phyloP scores from a whole-genome alignment of 2,888 invertebrate species.

The Cerastoderma edule region DNA sequence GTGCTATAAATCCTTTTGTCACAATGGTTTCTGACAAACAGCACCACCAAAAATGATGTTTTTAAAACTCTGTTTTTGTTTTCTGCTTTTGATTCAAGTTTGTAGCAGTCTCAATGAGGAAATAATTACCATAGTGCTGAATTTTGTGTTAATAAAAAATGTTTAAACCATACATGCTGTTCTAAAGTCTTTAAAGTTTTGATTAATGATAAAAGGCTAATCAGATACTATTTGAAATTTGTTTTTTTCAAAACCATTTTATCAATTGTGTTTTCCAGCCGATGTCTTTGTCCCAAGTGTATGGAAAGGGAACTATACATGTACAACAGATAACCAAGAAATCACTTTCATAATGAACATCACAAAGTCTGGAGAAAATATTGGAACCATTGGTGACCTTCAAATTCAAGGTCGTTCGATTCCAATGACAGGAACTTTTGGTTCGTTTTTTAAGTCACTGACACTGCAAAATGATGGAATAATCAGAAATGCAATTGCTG shows the following conservation, averaged over 20 bases:
- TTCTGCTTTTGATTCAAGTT: no score
- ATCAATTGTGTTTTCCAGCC: conserved; percentile 39
- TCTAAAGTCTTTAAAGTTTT: no score
- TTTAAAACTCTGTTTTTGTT: no score
- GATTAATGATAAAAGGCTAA: no score
- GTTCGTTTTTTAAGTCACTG: conserved; percentile 27
- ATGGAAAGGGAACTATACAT: conserved; percentile 54
- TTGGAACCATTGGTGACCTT: conserved; percentile 38
- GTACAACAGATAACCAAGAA: conserved; percentile 25
- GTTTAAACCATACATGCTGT: no score
- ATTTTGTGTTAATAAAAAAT: no score
- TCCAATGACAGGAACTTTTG: conserved; percentile 46
- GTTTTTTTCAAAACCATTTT: no score
- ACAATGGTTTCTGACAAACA: not conserved
- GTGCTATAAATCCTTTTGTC: no score
- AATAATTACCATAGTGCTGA: no score
- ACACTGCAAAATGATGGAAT: conserved; percentile 36
- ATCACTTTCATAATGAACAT: conserved; percentile 45
- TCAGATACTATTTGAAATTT: no score
- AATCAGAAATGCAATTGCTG: conserved; percentile 20
- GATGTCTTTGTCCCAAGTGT: conserved; percentile 49
- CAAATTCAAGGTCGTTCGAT: conserved; percentile 28
- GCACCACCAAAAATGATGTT: no score
- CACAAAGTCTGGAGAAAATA: conserved; percentile 38
- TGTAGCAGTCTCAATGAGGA: no score